Evolutionary conservation across 2,797 vertebrate genomes (phyloP), one percentile per base, ranked within the genome.

Genomic region (Chiroxiphia lanceolata): DNA sequence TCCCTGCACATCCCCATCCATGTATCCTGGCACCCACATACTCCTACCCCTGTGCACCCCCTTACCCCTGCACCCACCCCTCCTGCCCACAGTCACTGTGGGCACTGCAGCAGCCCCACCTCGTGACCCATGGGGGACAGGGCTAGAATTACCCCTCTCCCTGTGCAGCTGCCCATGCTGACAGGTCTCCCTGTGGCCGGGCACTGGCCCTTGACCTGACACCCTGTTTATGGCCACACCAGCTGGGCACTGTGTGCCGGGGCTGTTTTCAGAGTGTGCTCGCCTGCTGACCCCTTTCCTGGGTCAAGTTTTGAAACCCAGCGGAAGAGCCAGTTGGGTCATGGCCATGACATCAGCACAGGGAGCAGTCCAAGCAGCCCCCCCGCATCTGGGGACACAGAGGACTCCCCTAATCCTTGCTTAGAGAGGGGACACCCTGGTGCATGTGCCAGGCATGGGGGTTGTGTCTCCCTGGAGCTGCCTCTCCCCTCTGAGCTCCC

Each of bases 141-240:
- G 1, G 31, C 75, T 97, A 97, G 97, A 76, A 87, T 94, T 95
- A 94, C 68, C 80, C 68, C 87, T 20, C 29, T 31, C 42, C 71
- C 17, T 26, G 1, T 8, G 23, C 83, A n/a, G 71, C 67, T 77
- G 95, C 96, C 97, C 84, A 22, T 59, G 68, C 93, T 96, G 89
- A 67, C 97, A 91, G 90, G 79, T 89, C 86, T 94, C 74, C 34
- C 67, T 27, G 95, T 11, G 83, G 81, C 60, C 3, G 1, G 76
- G 78, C 1, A 0, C 75, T 63, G 91, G 27, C 40, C 33, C 54
- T 59, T 61, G 96, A 91, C 97, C 95, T 65, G 16, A 77, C 93
- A 96, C 94, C 90, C 64, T 97, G 97, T 97, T 98, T 97, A 96
- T 96, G 63, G 13, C 76, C 22, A 13, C 14, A n/a, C 71, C 77